Evolutionary conservation across 2,888 invertebrate species (phyloP), one percentile per base, ranked within the genome.

Genomic region (Blera fallax): DNA sequence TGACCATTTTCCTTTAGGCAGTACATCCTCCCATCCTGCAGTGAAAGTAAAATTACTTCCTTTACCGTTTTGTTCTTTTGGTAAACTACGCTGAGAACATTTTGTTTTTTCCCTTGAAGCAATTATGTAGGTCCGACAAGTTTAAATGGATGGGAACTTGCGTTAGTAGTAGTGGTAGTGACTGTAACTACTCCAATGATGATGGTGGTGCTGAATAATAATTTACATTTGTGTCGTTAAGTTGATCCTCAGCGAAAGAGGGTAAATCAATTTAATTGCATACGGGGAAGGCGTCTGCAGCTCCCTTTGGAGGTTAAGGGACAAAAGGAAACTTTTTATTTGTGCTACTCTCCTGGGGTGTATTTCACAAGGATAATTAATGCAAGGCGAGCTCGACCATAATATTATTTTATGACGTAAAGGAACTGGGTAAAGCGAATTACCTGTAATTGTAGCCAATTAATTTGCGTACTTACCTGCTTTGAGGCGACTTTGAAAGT

Each of bases 201-300:
- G 40, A 8, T 77, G 58, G 34, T 29, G 50, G 40, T 69, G 21
- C 21, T 24, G n/a, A n/a, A n/a, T n/a, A 24, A 43, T 60, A 62
- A 62, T 69, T 78, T 78, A 40, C 77, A 34, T 52, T 45, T 52
- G 16, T 32, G 24, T 58, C 69, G 52, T 70, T 54, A 24, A 69
- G 69, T 52, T 52, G 1, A 34, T 10, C 34, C 4, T 24, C 24
- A 24, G 16, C 18, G 7, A 27, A 60, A 32, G 27, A 29, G 69
- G 27, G 16, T 37, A 69, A 52, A 69, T 78, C 69, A 69, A 69
- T 78, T 69, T 69, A 69, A 78, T 69, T 52, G 62, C 34, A 52
- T 43, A 58, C 18, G 29, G 56, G 48, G 27, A 56, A 65, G 18
- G 62, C 40, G 43, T 27, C 37, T 34, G 32, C 3, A 3, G 6